phyloP scores from a whole-genome alignment of 2,888 invertebrate species.

The Chrysolina americana region DNA sequence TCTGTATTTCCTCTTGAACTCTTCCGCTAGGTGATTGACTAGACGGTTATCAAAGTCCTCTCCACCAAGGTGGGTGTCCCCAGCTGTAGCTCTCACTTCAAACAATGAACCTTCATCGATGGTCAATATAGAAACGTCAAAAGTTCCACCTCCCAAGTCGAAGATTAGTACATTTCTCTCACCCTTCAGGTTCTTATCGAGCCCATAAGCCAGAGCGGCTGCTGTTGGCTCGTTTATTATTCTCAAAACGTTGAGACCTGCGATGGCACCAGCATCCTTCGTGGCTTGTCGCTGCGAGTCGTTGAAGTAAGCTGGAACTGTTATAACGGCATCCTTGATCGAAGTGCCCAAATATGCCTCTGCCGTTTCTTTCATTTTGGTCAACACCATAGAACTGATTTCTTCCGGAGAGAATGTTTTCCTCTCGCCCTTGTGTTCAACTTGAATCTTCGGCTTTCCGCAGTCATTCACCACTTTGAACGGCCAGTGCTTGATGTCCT shows the following conservation, averaged over 20 bases:
- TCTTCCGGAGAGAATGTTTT: conserved; percentile 71
- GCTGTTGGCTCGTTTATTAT: conserved; percentile 83
- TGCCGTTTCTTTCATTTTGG: conserved; percentile 24
- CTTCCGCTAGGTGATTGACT: conserved; percentile 75
- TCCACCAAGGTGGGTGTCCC: conserved; percentile 88
- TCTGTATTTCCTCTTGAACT: conserved; percentile 75
- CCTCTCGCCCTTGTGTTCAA: conserved; percentile 77
- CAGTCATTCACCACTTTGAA: conserved; percentile 80
- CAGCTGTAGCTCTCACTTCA: conserved; percentile 87
- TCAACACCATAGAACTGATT: too few species aligned
- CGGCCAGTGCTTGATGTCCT: conserved; percentile 89
- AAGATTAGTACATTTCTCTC: too few species aligned
- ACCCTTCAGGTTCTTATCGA: conserved; percentile 54
- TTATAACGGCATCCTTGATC: conserved; percentile 72
- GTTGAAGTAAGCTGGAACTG: conserved; percentile 45
- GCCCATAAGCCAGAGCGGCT: conserved; percentile 57
- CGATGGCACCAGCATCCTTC: too few species aligned
- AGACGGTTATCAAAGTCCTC: conserved; percentile 68
- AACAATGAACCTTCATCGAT: conserved; percentile 72
- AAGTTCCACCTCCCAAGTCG: too few species aligned
- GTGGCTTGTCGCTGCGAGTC: too few species aligned
- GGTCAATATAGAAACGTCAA: too few species aligned
- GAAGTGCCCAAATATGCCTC: conserved; percentile 70
- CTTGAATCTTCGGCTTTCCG: conserved; percentile 79
- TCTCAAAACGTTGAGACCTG: conserved; percentile 69